Percentiles rank a stretch among this genome's conserved stretches.
These are phyloP conservation scores for Oryzias melastigma DNA, from an alignment of 2,113 vertebrate genomes.

Conservation along the genomic window DNA sequence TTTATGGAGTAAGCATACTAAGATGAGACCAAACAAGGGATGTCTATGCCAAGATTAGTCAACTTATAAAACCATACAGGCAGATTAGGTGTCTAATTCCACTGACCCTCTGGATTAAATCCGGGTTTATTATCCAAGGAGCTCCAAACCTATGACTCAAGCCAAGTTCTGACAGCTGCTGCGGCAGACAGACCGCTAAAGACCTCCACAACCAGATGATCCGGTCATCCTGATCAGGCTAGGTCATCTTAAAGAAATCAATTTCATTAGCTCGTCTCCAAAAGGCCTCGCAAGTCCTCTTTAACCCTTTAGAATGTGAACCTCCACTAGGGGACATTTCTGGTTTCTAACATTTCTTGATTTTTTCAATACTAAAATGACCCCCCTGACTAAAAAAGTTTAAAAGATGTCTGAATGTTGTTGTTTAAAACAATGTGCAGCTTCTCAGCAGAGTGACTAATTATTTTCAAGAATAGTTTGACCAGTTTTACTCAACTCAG, in stretches of 20 bases:
- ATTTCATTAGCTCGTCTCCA: conserved; percentile 51
- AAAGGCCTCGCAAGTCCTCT: neutral
- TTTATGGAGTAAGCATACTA: conserved; percentile 66
- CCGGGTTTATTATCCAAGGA: conserved; percentile 80
- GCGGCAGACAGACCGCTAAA: conserved; percentile 64
- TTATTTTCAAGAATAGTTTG: too few relatives aligned
- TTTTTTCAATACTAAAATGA: too few relatives aligned
- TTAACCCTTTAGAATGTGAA: neutral
- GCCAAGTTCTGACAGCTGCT: conserved; percentile 77
- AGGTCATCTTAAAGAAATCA: conserved; percentile 53
- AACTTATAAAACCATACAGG: conserved; percentile 82
- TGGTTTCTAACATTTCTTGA: too few relatives aligned
- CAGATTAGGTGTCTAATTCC: conserved; percentile 89
- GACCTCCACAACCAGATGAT: conserved; percentile 62
- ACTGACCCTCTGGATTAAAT: conserved; percentile 82
- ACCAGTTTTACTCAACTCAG: too few relatives aligned
- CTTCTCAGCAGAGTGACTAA: too few relatives aligned
- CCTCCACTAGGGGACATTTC: too few relatives aligned
- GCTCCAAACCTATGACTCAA: conserved; percentile 72
- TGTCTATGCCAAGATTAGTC: conserved; percentile 78
- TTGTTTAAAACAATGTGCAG: too few relatives aligned
- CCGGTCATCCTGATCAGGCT: conserved; percentile 47
- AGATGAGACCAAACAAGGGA: conserved; percentile 77
- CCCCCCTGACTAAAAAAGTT: too few relatives aligned
- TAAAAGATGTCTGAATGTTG: too few relatives aligned